Evolutionary conservation across 2,888 invertebrate genomes (phyloP), one percentile per base, ranked within the genome.

Genomic region (Aproaerema taeniolella): DNA sequence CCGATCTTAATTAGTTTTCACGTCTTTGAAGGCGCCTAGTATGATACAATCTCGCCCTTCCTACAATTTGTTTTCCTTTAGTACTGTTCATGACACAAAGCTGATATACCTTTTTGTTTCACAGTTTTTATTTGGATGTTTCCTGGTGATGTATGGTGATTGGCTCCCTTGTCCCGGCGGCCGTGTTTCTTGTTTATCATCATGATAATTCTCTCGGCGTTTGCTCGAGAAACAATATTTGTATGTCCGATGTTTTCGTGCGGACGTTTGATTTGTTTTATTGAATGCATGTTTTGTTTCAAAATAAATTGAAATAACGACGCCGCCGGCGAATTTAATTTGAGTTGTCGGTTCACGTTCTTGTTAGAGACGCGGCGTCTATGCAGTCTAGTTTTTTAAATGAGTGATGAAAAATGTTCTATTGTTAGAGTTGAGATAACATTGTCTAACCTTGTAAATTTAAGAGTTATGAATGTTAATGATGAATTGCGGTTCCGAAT

Each of bases 1-100:
- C 73, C 76, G 83, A 86, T 86, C 86, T 85, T 86, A 86, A 86
- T 86, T 86, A 86, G 81, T 83, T 86, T 82, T 85, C 81, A 82
- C 80, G 73, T 82, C 75, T 82, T 78, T 76, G 70, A 81, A 79
- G 81, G 78, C 80, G 81, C 77, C 83, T 85, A 76, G 76, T 51
- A 57, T 63, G 86, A 86, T 86, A 85, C 67, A 61, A 86, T 86
- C 85, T 73, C 69, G 62, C 71, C 77, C 76, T 80, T 82, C 76
- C 72, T 79, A 82, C 81, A 81, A 85, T 86, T 85, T 83, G 86
- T 86, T 85, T 81, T 75, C 72, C 78, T 73, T 78, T 74, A 71
- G 74, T 78, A 78, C 71, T 67, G 76, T 68, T 67, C 74, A 71
- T 65, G 69, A 68, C 68, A 71, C 55, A 67, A 61, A 73, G 70